Base-by-base conservation (phyloP, 2,888 invertebrate genomes). In the Volucella bombylans region DNA sequence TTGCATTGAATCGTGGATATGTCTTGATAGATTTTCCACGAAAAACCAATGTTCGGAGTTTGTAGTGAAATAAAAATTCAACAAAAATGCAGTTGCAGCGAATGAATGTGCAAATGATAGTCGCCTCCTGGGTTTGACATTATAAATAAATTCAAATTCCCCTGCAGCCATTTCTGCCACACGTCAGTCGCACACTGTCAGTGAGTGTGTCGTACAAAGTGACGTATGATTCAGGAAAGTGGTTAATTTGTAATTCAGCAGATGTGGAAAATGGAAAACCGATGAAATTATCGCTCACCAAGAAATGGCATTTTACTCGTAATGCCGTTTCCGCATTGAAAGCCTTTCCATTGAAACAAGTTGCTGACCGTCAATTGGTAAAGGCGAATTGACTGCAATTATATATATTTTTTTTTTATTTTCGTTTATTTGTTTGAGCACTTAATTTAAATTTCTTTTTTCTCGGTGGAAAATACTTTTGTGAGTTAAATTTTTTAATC, bases 201-300 rank as follows among this genome's bases (percentile, higher is more conserved):
- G 11, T 43, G 23, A 59, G 11, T 67, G 71, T 8, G 31, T 18
- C 55, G 57, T 59, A 45, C 62, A 82, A 45, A 31, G 38, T 38
- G 62, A 71, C 59, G 18, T 52, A 14, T 67, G 23, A 45, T 65
- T 41, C 65, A 64, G 67, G 68, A 78, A 78, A 73, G 73, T 82
- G 68, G 52, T 65, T 83, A 79, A 83, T 83, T 83, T 83, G 73
- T 57, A 74, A 83, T 83, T 67, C 82, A 83, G 73, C 69, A 52
- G 82, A 73, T 79, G 79, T 68, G 73, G 61, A 68, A 74, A 83
- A 54, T 68, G 73, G 61, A 68, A 74, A 83, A 54, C 64, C 73
- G 61, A 74, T 72, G 64, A 79, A 83, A 79, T 79, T 57, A 83
- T 79, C 68, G 69, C 67, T 64, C 65, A 49, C 64, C 57, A 38